Evolutionary conservation across 2,888 invertebrate species (phyloP).

Genomic region (Acleris literana): DNA sequence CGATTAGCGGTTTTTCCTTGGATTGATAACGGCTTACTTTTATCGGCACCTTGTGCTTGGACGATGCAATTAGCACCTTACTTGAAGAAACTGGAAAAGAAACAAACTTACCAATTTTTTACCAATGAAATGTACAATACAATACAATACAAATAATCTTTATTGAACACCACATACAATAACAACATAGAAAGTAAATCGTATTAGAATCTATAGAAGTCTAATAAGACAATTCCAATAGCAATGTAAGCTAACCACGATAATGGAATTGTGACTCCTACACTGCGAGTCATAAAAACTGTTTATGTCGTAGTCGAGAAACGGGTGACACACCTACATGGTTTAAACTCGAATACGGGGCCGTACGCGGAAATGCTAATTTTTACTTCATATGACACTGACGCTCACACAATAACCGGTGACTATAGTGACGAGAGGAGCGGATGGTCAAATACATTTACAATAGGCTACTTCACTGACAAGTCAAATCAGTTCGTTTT

Average conservation of each 20-base stretch:
- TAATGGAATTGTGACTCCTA: constrained; percentile 21
- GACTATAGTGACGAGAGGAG: constrained; percentile 38
- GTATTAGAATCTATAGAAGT: too few relatives aligned
- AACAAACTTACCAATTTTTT: too few relatives aligned
- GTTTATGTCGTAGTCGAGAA: constrained; percentile 24
- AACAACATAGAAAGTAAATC: too few relatives aligned
- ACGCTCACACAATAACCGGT: constrained; percentile 41
- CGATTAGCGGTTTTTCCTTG: constrained; percentile 27
- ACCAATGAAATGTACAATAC: too few relatives aligned
- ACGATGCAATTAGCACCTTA: too few relatives aligned
- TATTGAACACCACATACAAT: too few relatives aligned
- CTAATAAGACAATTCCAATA: too few relatives aligned
- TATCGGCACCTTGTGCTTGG: fast-evolving
- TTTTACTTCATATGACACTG: constrained; percentile 50
- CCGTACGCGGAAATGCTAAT: constrained; percentile 55
- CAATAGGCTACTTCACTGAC: too few relatives aligned
- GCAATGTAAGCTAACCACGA: constrained; percentile 13
- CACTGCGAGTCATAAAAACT: constrained; percentile 18
- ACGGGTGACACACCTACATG: constrained; percentile 32
- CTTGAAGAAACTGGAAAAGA: too few relatives aligned
- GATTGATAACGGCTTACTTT: constrained; percentile 15
- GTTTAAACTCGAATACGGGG: constrained; percentile 42
- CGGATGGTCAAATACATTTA: constrained; percentile 4
- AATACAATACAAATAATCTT: too few relatives aligned
- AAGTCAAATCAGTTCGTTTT: too few relatives aligned